These are phyloP conservation scores for Bos taurus DNA, from an alignment of 2,113 vertebrate species.

Conservation along the genomic window DNA sequence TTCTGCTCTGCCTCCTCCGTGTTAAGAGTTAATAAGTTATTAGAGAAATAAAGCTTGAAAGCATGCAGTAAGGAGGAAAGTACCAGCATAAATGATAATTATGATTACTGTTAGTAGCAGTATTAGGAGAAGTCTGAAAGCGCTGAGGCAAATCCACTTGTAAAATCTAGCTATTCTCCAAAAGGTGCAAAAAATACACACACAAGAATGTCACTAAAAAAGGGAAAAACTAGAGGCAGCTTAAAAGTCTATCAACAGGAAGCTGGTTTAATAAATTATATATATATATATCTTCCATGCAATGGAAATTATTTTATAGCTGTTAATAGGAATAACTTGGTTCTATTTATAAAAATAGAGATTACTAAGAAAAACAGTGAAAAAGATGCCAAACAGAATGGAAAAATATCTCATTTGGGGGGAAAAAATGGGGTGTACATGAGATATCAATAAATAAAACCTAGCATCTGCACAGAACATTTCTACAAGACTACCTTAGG, in stretches of 20 bases:
- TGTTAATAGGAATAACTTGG: neutral
- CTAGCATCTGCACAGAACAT: neutral
- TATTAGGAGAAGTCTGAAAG: neutral
- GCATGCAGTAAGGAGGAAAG: neutral
- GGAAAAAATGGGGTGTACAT: too few species aligned
- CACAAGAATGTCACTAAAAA: neutral
- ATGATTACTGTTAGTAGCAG: neutral
- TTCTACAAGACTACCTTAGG: neutral
- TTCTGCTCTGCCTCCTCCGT: neutral
- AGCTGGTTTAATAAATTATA: neutral
- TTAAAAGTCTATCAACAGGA: neutral
- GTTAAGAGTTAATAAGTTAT: neutral
- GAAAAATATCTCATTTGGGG: neutral
- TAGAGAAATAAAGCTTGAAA: conserved; percentile 27
- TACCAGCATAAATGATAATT: neutral
- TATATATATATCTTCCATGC: neutral
- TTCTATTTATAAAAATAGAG: neutral
- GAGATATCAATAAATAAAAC: neutral
- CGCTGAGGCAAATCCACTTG: neutral
- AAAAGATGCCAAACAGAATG: neutral
- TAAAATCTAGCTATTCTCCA: neutral
- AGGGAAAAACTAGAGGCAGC: neutral
- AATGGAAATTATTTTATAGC: neutral
- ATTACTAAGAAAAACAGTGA: neutral
- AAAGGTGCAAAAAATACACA: neutral